Conservation (phyloP, 2,888 invertebrate species). For the Nycteola revayana region DNA sequence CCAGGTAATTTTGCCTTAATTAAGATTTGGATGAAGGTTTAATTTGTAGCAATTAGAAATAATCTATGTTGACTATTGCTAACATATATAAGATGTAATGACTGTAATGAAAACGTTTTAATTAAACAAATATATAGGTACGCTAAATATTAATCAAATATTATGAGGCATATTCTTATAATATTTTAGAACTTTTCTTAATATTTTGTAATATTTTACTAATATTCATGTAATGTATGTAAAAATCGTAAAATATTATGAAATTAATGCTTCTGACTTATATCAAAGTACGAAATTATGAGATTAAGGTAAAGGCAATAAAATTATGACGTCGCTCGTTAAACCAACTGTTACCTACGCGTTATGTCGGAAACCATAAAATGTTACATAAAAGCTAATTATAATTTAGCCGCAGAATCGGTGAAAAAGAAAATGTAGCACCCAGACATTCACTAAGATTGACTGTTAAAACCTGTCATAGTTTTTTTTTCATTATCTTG, state of each 20-base stretch:
- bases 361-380: slow-evolving; percentile 70
- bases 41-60: not conserved
- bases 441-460: slow-evolving; percentile 32
- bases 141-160: no score
- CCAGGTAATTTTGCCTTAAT: not conserved
- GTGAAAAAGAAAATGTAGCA: slow-evolving; percentile 31
- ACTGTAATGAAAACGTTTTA: not conserved
- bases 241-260: no score
- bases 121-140: no score
- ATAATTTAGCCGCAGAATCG: slow-evolving; percentile 48
- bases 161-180: no score
- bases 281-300: slow-evolving; percentile 19
- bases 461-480: slow-evolving; percentile 6
- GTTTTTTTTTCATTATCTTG: no score
- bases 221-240: no score
- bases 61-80: not conserved
- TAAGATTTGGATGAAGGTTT: not conserved
- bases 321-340: slow-evolving; percentile 58
- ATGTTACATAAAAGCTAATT: slow-evolving; percentile 68
- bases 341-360: slow-evolving; percentile 56
- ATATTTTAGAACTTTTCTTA: no score
- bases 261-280: no score
- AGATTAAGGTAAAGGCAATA: slow-evolving; percentile 45
- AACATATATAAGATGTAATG: not conserved
- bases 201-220: no score